Percentiles rank a stretch among this genome's conserved stretches.
Conservation (phyloP, 2,888 invertebrate genomes). For the Pachydiplax longipennis region DNA sequence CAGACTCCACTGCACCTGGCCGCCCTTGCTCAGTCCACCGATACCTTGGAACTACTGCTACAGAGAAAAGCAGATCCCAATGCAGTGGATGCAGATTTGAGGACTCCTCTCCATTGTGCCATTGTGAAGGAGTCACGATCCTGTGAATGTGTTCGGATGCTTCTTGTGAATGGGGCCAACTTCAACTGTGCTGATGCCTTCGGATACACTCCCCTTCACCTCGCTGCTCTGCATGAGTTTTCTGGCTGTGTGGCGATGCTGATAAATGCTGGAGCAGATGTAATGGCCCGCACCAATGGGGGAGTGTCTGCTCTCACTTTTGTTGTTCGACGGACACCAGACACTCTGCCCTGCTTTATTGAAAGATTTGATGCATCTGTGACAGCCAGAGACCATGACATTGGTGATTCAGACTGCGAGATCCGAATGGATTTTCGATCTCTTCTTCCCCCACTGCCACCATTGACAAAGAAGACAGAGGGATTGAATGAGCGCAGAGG, state of each 20-base stretch:
- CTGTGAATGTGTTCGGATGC: constrained; percentile 72
- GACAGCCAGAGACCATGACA: constrained; percentile 81
- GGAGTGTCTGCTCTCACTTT: constrained; percentile 82
- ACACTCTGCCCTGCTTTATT: constrained; percentile 76
- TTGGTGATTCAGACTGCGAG: constrained; percentile 87
- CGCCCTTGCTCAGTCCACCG: constrained; percentile 78
- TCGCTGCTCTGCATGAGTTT: constrained; percentile 84
- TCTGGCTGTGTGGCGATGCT: constrained; percentile 77
- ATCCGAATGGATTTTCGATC: constrained; percentile 70
- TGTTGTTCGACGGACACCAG: constrained; percentile 83
- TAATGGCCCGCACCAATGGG: constrained; percentile 71
- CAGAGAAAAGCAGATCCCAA: constrained; percentile 70
- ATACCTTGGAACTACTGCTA: constrained; percentile 76
- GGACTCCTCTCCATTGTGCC: constrained; percentile 81
- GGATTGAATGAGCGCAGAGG: constrained; percentile 68
- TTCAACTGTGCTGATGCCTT: constrained; percentile 79
- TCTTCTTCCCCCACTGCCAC: constrained; percentile 52
- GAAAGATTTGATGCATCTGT: constrained; percentile 78
- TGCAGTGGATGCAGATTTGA: constrained; percentile 74
- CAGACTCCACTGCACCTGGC: constrained; percentile 88
- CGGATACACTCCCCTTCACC: constrained; percentile 84
- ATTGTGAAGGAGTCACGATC: constrained; percentile 78
- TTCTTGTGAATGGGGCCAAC: constrained; percentile 59
- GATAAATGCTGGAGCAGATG: constrained; percentile 60
- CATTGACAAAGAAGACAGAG: constrained; percentile 59